Evolutionary conservation across 2,113 vertebrate genomes (phyloP), one percentile per base, ranked within the genome.

Genomic region (Phasianus colchicus): DNA sequence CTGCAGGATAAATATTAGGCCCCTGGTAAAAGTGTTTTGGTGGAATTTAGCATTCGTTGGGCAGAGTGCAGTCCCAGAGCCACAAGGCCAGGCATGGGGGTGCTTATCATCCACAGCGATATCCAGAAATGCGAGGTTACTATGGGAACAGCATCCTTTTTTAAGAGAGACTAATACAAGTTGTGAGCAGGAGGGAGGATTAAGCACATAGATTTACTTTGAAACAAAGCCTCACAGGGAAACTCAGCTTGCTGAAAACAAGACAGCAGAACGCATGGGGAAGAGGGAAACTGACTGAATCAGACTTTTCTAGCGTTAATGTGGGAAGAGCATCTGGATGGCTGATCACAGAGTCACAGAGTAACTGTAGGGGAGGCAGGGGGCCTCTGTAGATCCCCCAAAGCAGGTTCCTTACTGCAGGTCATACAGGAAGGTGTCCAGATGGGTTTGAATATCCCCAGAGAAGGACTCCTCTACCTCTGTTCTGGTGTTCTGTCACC

Each of bases 81-180:
- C 90, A 82, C 29, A 15, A 36, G 89, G 84, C 73, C 60, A 65
- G 79, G 79, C 91, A 64, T 0, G 1, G 77, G 3, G 32, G 61
- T 1, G 38, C 75, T 94, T 52, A 73, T 88, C 63, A 61, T 63
- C 90, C 61, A 20, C 72, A 38, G 52, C 0, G 10, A 13, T 63
- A 89, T 66, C 92, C 66, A 55, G 58, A 63, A 96, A 58, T 45
- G 29, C 64, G 22, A 30, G 8, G 91, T 96, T 97, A 50, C 96
- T 73, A 96, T 96, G 90, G 93, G 29, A 96, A 96, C 96, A 30
- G 80, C 63, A 21, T 80, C 79, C 25, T 83, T 82, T 83, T 77
- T 84, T 15, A 27, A 88, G 58, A 81, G 38, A 32, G 32, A 43
- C 55, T 88, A 87, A 90, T 83, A 90, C 79, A 72, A 94, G 85